Evolutionary conservation across 2,113 vertebrate genomes (phyloP).

Genomic region (Meriones unguiculatus): DNA sequence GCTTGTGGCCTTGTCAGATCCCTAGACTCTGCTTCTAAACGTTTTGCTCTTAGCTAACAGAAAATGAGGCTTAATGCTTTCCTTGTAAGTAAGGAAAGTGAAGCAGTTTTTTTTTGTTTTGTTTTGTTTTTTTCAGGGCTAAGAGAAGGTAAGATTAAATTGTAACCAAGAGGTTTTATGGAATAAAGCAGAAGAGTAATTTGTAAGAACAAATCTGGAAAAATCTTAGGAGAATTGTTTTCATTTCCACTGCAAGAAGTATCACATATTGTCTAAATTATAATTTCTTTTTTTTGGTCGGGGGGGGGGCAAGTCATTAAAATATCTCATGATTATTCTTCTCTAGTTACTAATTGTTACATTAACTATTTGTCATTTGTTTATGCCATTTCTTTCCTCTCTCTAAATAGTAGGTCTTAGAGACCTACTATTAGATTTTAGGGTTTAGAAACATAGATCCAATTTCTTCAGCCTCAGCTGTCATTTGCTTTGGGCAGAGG

Average conservation of each 20-base stretch:
- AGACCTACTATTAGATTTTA: neutral
- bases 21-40: conserved; percentile 22
- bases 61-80: conserved; percentile 56
- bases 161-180: conserved; percentile 18
- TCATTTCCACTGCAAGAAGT: neutral
- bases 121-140: neutral
- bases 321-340: neutral
- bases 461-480: neutral
- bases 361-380: neutral
- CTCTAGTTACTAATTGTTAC: neutral
- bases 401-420: neutral
- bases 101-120: neutral
- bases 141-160: conserved; percentile 40
- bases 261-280: neutral
- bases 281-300: neutral
- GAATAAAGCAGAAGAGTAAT: conserved; percentile 42
- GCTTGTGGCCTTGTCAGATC: conserved; percentile 45
- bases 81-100: conserved; percentile 42
- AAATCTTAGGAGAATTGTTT: neutral
- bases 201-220: neutral
- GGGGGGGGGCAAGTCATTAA: neutral
- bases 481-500: neutral
- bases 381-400: neutral
- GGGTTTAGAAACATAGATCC: neutral
- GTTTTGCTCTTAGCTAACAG: conserved; percentile 9